Conservation (phyloP, 1,140 invertebrate species). For the Tachypleus tridentatus region DNA sequence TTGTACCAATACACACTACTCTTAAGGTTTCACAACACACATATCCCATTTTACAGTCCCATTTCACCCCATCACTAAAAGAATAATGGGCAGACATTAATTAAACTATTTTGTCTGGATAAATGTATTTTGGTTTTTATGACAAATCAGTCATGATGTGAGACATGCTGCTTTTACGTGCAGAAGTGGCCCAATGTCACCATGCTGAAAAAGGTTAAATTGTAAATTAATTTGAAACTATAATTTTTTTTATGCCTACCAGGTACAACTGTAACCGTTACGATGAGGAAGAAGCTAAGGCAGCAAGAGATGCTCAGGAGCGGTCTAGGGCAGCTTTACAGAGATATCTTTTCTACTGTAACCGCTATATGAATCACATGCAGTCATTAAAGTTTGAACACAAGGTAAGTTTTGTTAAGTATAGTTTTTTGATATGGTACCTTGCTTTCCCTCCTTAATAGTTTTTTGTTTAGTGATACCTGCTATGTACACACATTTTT, state of each 20-base stretch:
- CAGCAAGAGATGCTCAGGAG: constrained; percentile 90
- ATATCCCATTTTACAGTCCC: too few relatives aligned
- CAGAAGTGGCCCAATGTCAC: background rate
- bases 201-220: background rate
- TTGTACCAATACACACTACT: too few relatives aligned
- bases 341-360: constrained; percentile 96
- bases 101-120: too few relatives aligned
- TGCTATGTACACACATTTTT: background rate
- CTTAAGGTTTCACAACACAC: too few relatives aligned
- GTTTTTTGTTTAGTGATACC: background rate
- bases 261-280: constrained; percentile 96
- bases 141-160: background rate
- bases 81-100: too few relatives aligned
- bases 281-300: constrained; percentile 92
- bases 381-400: constrained; percentile 96
- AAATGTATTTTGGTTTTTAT: too few relatives aligned
- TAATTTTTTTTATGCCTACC: background rate
- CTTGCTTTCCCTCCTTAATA: background rate
- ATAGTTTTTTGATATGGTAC: too few relatives aligned
- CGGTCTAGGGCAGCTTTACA: constrained; percentile 77
- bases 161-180: background rate
- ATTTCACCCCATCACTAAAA: too few relatives aligned
- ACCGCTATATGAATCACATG: constrained; percentile 99
- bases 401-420: constrained; percentile 40
- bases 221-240: too few relatives aligned